phyloP scores from a whole-genome alignment of 1,140 invertebrate species.

The Aplysia californica region DNA sequence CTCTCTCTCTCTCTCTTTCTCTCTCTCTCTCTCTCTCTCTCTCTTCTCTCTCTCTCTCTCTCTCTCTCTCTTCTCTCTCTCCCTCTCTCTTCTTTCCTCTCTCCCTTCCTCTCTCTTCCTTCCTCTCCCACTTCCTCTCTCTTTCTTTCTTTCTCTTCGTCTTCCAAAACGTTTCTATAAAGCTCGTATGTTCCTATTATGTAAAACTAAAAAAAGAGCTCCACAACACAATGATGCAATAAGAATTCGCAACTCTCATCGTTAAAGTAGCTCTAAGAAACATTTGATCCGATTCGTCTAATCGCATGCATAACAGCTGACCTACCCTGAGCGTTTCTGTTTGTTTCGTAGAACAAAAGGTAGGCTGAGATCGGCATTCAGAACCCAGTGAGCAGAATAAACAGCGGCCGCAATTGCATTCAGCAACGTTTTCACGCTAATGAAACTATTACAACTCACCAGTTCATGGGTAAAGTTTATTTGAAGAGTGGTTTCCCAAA shows the following conservation, averaged over 20 bases:
- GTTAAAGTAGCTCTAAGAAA: neutral
- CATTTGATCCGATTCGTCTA: neutral
- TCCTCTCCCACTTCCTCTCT: slow-evolving; percentile 14
- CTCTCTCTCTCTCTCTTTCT: slow-evolving; percentile 10
- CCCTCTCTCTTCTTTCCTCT: slow-evolving; percentile 21
- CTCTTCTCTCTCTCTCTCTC: slow-evolving; percentile 8
- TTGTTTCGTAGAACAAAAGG: too few relatives aligned
- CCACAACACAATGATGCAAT: neutral
- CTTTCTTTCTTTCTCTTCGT: slow-evolving; percentile 11
- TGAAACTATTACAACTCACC: too few relatives aligned
- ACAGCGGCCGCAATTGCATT: too few relatives aligned
- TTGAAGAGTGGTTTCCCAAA: too few relatives aligned
- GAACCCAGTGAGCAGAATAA: too few relatives aligned
- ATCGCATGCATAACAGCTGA: too few relatives aligned
- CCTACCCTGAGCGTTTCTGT: neutral
- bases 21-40: slow-evolving; percentile 26
- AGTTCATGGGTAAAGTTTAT: too few relatives aligned
- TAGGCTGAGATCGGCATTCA: too few relatives aligned
- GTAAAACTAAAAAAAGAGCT: too few relatives aligned
- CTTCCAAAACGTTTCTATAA: neutral
- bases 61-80: slow-evolving; percentile 22
- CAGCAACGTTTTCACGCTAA: too few relatives aligned
- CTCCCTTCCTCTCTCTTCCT: slow-evolving; percentile 13
- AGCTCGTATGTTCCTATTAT: too few relatives aligned
- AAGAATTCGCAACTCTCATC: neutral